phyloP scores from a whole-genome alignment of 2,113 vertebrate species.

The Cinclus mexicanus region DNA sequence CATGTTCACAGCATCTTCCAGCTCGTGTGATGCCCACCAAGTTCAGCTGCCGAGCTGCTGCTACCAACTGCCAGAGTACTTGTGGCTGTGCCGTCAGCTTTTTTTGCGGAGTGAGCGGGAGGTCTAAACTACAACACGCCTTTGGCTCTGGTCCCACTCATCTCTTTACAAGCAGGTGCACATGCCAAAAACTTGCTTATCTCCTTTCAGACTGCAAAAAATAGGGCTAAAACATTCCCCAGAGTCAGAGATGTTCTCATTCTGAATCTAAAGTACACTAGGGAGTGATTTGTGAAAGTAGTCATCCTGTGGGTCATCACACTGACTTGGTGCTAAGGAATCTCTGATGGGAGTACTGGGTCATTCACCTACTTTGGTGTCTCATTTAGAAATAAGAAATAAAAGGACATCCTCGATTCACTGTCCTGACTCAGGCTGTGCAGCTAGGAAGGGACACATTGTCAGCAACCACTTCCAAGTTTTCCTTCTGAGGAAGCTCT shows the following conservation, averaged over 20 bases:
- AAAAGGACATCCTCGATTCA: neutral
- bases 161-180: neutral
- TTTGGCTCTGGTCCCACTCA: neutral
- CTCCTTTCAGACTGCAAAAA: neutral
- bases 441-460: neutral
- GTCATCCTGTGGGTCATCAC: neutral
- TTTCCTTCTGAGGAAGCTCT: neutral
- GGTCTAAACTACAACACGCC: neutral
- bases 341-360: neutral
- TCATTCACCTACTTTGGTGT: neutral
- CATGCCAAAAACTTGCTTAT: neutral
- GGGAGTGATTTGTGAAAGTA: neutral
- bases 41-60: fast-evolving
- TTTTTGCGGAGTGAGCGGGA: fast-evolving
- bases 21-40: fast-evolving
- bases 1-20: fast-evolving
- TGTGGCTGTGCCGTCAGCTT: fast-evolving
- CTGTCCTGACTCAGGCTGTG: neutral
- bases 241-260: neutral
- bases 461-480: neutral
- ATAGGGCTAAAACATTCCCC: neutral
- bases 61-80: fast-evolving
- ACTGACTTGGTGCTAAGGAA: neutral
- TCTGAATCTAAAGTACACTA: neutral
- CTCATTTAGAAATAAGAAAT: neutral